A percentile compares a stretch with the other conserved stretches of the same genome.
phyloP scores from a whole-genome alignment of 2,888 invertebrate genomes.

The Epirrhoe alternata region DNA sequence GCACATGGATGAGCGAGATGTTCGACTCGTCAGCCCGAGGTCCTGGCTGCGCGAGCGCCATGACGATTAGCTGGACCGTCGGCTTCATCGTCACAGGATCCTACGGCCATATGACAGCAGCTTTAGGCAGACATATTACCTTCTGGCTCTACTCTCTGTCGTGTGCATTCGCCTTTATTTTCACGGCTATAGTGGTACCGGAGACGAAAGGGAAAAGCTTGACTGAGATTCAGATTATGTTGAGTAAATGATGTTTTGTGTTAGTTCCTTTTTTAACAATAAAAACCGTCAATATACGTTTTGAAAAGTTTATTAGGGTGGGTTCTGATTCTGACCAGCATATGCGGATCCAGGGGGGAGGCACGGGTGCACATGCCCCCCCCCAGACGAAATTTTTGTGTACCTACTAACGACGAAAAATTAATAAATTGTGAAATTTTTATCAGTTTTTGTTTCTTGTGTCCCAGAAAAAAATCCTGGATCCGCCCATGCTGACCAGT shows the following conservation, averaged over 20 bases:
- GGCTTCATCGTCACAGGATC: slow-evolving; percentile 24
- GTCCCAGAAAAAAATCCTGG: too few species aligned
- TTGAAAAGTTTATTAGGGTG: too few species aligned
- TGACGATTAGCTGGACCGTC: slow-evolving; percentile 3
- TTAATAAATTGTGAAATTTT: too few species aligned
- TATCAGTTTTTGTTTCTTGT: too few species aligned
- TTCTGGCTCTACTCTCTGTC: slow-evolving; percentile 33
- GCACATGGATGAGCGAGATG: slow-evolving; percentile 46
- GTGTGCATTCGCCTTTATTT: slow-evolving; percentile 31
- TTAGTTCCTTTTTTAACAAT: background rate
- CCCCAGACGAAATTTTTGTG: too few species aligned
- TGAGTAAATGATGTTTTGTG: slow-evolving; percentile 25
- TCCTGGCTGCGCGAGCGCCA: background rate
- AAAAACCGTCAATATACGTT: too few species aligned
- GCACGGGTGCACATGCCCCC: too few species aligned
- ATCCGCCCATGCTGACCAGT: too few species aligned
- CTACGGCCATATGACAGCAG: slow-evolving; percentile 19
- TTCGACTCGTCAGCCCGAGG: slow-evolving; percentile 42
- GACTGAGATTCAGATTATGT: slow-evolving; percentile 88
- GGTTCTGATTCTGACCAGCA: too few species aligned
- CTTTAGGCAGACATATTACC: slow-evolving; percentile 26
- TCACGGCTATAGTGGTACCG: slow-evolving; percentile 30
- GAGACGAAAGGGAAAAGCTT: slow-evolving; percentile 92
- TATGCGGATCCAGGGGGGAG: too few species aligned
- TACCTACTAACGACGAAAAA: too few species aligned